These are phyloP conservation scores for Pseudocheirus occidentalis DNA, from an alignment of 2,797 vertebrate species.

Conservation along the genomic window DNA sequence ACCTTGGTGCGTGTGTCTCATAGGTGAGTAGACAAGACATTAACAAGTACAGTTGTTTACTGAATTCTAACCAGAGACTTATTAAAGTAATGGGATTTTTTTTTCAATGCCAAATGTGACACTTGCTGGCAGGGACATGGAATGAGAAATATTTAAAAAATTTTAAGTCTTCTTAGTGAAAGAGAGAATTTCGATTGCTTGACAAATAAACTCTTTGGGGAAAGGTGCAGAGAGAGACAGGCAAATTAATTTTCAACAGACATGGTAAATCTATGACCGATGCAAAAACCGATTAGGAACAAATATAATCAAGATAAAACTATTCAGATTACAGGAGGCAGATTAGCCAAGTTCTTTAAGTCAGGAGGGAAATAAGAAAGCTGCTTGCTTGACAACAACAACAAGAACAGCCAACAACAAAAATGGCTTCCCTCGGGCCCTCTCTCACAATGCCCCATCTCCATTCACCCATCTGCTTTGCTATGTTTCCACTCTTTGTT, in stretches of 20 bases:
- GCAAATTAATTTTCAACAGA: conserved; percentile 45
- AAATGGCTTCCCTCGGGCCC: not conserved
- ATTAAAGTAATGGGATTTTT: conserved; percentile 37
- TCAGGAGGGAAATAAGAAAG: not conserved
- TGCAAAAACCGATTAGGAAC: conserved; percentile 22
- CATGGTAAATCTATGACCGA: conserved; percentile 19
- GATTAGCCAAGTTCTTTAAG: conserved; percentile 2
- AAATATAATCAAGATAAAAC: conserved; percentile 6
- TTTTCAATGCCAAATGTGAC: conserved; percentile 13
- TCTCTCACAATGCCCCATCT: not conserved
- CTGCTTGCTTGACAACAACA: not conserved
- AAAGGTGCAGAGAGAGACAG: conserved; percentile 23
- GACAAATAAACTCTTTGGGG: conserved; percentile 18
- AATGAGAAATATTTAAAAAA: conserved; percentile 47
- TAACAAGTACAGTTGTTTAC: conserved; percentile 6
- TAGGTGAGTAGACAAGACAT: not conserved
- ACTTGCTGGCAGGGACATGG: not conserved
- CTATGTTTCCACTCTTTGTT: conserved; percentile 17
- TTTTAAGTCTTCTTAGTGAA: conserved; percentile 25
- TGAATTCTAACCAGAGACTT: not conserved
- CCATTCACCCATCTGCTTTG: not conserved
- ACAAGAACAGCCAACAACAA: not conserved
- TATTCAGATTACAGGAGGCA: not conserved
- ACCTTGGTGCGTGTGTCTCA: not conserved
- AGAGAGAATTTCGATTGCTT: conserved; percentile 32